These are phyloP conservation scores for Cryptocephalus moraei DNA, from an alignment of 2,888 invertebrate genomes.

Conservation along the genomic window DNA sequence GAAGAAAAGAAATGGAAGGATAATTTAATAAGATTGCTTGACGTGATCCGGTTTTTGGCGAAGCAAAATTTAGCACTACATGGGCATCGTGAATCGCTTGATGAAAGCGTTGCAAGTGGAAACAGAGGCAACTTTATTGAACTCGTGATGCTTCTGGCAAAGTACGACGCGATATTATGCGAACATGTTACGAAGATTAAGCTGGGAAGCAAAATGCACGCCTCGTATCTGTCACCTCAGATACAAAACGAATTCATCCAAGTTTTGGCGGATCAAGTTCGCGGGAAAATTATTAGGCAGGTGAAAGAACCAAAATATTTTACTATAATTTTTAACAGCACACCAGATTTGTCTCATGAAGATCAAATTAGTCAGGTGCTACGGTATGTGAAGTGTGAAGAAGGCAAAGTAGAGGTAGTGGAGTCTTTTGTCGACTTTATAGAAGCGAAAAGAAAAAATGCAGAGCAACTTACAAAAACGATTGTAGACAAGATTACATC, in stretches of 20 bases:
- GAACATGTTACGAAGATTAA: neutral
- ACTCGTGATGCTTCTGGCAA: conserved; percentile 2
- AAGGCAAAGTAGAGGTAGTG: conserved; percentile 12
- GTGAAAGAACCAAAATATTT: neutral
- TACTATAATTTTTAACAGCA: conserved; percentile 7
- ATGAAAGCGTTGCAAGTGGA: neutral
- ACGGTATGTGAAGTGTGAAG: conserved; percentile 15
- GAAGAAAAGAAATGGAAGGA: conserved; percentile 4
- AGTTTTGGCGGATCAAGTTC: neutral
- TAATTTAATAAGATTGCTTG: conserved; percentile 4
- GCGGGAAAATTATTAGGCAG: neutral
- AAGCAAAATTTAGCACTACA: conserved; percentile 5
- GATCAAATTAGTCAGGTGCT: conserved; percentile 18
- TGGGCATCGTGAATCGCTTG: conserved; percentile 4
- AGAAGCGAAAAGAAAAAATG: conserved; percentile 19
- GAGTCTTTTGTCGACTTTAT: conserved; percentile 19
- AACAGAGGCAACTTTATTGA: conserved; percentile 7
- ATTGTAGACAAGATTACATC: conserved; percentile 13
- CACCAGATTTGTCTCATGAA: conserved; percentile 9
- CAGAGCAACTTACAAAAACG: conserved; percentile 8
- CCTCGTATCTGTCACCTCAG: neutral
- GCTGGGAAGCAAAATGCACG: neutral
- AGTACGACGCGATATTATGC: conserved; percentile 2
- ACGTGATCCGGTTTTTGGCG: conserved; percentile 4
- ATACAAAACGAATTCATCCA: neutral